These are phyloP conservation scores for Auanema freiburgensis DNA, from an alignment of 2,888 invertebrate genomes.

Conservation along the genomic window DNA sequence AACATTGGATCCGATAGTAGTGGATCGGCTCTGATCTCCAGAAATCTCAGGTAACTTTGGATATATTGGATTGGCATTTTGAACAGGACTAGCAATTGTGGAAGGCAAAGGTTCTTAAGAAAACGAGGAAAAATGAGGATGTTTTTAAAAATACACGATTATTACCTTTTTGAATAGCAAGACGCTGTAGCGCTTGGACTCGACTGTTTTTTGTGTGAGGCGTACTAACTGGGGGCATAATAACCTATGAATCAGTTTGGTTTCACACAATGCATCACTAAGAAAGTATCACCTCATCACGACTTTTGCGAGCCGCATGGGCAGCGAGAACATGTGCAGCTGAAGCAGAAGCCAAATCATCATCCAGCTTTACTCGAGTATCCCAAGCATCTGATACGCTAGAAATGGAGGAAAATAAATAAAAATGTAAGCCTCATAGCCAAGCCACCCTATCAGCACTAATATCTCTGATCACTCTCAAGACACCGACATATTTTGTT, in stretches of 20 bases:
- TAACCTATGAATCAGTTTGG: constrained; percentile 24
- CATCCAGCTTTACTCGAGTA: constrained; percentile 55
- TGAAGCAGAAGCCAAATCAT: constrained; percentile 49
- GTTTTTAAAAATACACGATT: not conserved
- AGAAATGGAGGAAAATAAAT: constrained; percentile 18
- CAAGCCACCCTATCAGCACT: not conserved
- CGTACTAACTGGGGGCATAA: constrained; percentile 59
- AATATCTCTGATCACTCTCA: not conserved
- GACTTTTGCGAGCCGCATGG: constrained; percentile 46
- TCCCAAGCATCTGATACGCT: constrained; percentile 64
- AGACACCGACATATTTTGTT: not conserved
- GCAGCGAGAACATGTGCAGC: constrained; percentile 59
- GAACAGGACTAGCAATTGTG: constrained; percentile 23
- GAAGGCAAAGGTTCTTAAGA: constrained; percentile 41
- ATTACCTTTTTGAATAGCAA: constrained; percentile 59
- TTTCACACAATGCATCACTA: not conserved
- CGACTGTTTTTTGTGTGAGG: constrained; percentile 56
- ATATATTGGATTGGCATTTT: constrained; percentile 42
- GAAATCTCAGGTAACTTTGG: constrained; percentile 47
- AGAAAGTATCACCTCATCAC: constrained; percentile 35
- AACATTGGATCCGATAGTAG: constrained; percentile 28
- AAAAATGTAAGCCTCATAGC: not conserved
- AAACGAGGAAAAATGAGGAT: not conserved
- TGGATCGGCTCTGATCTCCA: constrained; percentile 31
- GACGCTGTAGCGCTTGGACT: constrained; percentile 57